These are phyloP conservation scores for Chaetophractus vellerosus DNA, from an alignment of 2,797 vertebrate species.

Conservation along the genomic window DNA sequence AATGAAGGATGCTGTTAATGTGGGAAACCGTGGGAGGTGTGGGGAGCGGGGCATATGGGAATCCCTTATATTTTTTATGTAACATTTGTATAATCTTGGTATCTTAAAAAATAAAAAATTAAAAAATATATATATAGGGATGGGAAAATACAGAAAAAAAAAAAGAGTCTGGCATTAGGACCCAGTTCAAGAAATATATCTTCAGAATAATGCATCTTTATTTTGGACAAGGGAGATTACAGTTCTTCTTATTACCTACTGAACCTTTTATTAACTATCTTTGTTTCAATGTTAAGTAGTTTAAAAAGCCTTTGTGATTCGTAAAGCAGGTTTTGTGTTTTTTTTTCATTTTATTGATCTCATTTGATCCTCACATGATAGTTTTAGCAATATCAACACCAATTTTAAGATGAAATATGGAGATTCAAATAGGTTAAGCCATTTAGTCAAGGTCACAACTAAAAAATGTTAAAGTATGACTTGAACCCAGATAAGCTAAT, in stretches of 20 bases:
- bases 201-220: constrained; percentile 54
- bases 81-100: too few species aligned
- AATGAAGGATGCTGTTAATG: too few species aligned
- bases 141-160: too few species aligned
- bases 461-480: neutral
- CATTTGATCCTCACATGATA: constrained; percentile 29
- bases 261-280: neutral
- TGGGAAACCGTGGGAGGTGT: too few species aligned
- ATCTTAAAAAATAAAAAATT: too few species aligned
- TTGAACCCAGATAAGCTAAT: constrained; percentile 3
- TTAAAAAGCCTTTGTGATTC: constrained; percentile 57
- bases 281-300: constrained; percentile 58
- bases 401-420: constrained; percentile 58
- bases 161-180: neutral
- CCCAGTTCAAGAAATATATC: constrained; percentile 14
- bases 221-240: constrained; percentile 51
- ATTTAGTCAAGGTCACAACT: neutral
- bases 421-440: neutral
- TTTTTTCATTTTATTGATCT: neutral
- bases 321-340: constrained; percentile 63
- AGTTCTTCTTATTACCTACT: constrained; percentile 24
- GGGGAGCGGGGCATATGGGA: too few species aligned
- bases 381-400: constrained; percentile 46
- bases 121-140: too few species aligned
- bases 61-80: too few species aligned